phyloP scores from a whole-genome alignment of 2,113 vertebrate species.

The Parus major region DNA sequence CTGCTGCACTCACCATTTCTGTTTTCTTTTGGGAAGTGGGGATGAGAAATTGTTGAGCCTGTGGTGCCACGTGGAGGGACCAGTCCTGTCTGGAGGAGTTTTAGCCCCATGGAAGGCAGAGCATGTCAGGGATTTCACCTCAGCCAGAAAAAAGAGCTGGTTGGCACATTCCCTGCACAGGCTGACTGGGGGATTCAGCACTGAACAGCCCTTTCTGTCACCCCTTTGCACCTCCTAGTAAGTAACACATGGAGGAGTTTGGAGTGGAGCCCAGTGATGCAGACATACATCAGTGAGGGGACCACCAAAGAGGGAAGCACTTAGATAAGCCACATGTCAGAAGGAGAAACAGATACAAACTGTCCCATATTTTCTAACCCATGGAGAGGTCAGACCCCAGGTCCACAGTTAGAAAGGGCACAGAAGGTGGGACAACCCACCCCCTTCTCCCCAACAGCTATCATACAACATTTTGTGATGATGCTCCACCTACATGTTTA shows the following conservation, averaged over 20 bases:
- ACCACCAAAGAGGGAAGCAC: not conserved
- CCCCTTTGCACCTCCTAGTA: not conserved
- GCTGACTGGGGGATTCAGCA: not conserved
- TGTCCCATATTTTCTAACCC: not conserved
- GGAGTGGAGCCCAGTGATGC: not conserved
- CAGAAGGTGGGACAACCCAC: not conserved
- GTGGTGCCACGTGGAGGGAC: accelerated
- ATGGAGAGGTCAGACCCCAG: not conserved
- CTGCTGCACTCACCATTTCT: not conserved
- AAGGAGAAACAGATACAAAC: not conserved
- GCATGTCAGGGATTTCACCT: not conserved
- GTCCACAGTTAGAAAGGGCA: not conserved
- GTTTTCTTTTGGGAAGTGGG: not conserved
- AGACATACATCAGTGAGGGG: not conserved
- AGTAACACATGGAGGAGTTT: not conserved
- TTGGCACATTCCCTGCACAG: not conserved
- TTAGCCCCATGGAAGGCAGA: not conserved
- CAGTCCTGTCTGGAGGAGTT: not conserved
- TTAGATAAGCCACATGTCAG: not conserved
- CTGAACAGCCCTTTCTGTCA: not conserved
- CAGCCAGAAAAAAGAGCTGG: not conserved
- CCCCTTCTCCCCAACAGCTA: not conserved
- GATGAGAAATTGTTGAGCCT: not conserved
- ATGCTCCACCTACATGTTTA: not conserved
- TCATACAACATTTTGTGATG: not conserved